These are phyloP conservation scores for Balaeniceps rex DNA, from an alignment of 2,113 vertebrate genomes.

Conservation along the genomic window DNA sequence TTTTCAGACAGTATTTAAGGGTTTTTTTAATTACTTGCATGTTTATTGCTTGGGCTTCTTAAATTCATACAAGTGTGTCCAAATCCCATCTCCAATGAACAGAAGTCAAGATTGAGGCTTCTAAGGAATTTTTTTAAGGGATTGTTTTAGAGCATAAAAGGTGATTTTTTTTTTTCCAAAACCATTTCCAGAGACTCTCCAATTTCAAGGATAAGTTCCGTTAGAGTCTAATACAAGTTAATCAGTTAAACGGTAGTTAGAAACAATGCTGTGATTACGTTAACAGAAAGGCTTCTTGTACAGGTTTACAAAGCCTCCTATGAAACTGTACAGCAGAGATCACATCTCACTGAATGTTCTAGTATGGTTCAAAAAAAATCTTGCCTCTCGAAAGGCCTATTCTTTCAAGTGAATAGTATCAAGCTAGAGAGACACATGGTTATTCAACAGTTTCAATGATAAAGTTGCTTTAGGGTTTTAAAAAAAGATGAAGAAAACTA, in stretches of 20 bases:
- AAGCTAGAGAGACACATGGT: not conserved
- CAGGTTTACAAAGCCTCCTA: not conserved
- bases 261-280: not conserved
- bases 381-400: not conserved
- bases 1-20: not conserved
- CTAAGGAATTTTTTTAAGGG: not conserved
- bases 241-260: not conserved
- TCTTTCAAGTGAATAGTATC: not conserved
- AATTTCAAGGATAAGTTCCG: not conserved
- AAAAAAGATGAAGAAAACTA: not conserved
- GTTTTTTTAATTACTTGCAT: not conserved
- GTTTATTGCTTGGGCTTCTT: not conserved
- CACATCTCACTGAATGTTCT: not conserved
- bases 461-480: not conserved
- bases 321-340: not conserved
- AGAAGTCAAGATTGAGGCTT: not conserved
- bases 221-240: not conserved
- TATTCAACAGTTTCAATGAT: not conserved
- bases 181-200: not conserved
- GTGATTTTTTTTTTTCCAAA: not conserved
- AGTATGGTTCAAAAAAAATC: not conserved
- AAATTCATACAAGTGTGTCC: not conserved
- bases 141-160: not conserved
- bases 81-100: not conserved
- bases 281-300: not conserved